Evolutionary conservation across 2,888 invertebrate genomes (phyloP).

Genomic region (Agonum fuliginosum): DNA sequence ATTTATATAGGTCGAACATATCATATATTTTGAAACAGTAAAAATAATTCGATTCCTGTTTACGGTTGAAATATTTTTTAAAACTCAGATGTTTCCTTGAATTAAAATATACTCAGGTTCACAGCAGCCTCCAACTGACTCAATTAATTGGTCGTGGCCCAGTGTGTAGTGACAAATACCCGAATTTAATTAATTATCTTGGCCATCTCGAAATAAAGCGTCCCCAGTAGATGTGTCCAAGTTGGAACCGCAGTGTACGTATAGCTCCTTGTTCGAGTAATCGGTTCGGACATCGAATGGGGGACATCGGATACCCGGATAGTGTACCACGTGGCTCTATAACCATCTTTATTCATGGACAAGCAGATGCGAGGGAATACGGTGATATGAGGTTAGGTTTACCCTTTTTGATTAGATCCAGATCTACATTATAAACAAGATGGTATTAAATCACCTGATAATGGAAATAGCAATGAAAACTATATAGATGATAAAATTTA

Average conservation of each 20-base stretch:
- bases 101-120: too few relatives aligned
- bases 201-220: conserved; percentile 50
- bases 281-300: conserved; percentile 50
- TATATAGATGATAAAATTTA: too few relatives aligned
- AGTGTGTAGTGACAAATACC: conserved; percentile 47
- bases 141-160: conserved; percentile 39
- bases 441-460: not conserved
- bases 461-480: not conserved
- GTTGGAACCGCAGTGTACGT: conserved; percentile 5
- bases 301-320: conserved; percentile 42
- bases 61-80: too few relatives aligned
- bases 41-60: too few relatives aligned
- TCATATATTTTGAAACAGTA: too few relatives aligned
- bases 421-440: not conserved
- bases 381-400: conserved; percentile 17
- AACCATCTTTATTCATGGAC: conserved; percentile 48
- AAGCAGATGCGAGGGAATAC: conserved; percentile 5
- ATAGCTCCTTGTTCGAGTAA: conserved; percentile 43
- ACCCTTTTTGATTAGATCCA: not conserved
- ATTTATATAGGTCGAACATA: not conserved
- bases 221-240: conserved; percentile 34
- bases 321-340: not conserved
- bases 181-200: conserved; percentile 57
- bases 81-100: too few relatives aligned
- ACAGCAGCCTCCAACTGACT: not conserved